These are phyloP conservation scores for Campylomormyrus numenius DNA, from an alignment of 2,113 vertebrate species.

Conservation along the genomic window DNA sequence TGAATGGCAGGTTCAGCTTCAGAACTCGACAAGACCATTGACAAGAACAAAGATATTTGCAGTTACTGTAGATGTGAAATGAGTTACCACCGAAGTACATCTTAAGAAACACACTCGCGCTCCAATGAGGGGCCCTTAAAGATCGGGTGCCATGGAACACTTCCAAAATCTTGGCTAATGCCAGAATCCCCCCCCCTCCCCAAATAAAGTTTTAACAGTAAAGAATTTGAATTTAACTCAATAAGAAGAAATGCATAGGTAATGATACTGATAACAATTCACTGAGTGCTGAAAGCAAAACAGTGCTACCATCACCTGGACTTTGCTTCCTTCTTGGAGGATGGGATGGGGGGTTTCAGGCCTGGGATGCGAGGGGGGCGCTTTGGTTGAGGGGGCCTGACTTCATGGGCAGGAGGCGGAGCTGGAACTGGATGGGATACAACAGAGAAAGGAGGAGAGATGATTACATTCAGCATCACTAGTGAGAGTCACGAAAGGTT, in stretches of 20 bases:
- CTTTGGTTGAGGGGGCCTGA: constrained; percentile 31
- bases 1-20: too few relatives aligned
- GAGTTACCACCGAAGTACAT: too few relatives aligned
- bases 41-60: too few relatives aligned
- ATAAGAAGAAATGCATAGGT: background rate
- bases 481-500: background rate
- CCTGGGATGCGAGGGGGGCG: constrained; percentile 26
- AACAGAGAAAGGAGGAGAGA: background rate
- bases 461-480: background rate
- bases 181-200: too few relatives aligned
- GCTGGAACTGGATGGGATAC: background rate
- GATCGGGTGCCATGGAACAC: too few relatives aligned
- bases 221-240: background rate
- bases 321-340: constrained; percentile 44
- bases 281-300: background rate
- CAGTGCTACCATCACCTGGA: constrained; percentile 32
- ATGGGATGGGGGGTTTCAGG: constrained; percentile 37
- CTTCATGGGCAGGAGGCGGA: constrained; percentile 29
- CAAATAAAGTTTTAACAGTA: background rate
- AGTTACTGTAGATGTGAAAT: too few relatives aligned
- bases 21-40: too few relatives aligned
- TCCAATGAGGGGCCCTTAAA: too few relatives aligned
- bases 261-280: background rate
- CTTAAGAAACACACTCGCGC: too few relatives aligned
- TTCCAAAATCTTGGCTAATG: background rate